These are phyloP conservation scores for Piaya cayana DNA, from an alignment of 2,113 vertebrate species.

Conservation along the genomic window DNA sequence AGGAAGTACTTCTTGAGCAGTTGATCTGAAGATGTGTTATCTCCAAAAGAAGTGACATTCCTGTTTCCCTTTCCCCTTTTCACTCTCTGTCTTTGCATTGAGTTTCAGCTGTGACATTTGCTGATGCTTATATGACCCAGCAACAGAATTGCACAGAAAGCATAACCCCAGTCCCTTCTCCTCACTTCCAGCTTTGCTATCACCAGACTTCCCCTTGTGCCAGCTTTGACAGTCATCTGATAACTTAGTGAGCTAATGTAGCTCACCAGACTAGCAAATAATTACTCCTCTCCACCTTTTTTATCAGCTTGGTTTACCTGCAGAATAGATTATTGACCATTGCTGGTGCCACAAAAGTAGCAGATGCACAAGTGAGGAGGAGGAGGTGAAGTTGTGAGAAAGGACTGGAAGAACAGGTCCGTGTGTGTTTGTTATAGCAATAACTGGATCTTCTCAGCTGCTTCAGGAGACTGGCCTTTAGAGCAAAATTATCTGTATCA, in stretches of 20 bases:
- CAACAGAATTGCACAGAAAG: background rate
- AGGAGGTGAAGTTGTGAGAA: background rate
- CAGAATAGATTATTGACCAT: background rate
- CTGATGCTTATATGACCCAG: background rate
- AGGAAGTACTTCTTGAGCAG: background rate
- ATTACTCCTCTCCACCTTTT: background rate
- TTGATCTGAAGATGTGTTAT: background rate
- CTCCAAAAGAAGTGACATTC: background rate
- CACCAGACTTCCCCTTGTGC: background rate
- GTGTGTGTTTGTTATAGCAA: background rate
- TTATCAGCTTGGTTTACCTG: background rate
- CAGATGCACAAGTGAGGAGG: background rate
- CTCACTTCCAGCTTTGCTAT: background rate
- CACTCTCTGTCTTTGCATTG: background rate
- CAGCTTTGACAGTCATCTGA: background rate
- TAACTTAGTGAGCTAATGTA: background rate
- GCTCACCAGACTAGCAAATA: background rate
- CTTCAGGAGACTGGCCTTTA: background rate
- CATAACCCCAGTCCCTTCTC: background rate
- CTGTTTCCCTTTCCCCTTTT: background rate
- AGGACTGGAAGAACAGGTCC: background rate
- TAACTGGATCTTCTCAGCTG: background rate
- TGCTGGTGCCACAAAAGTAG: background rate
- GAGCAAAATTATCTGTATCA: background rate
- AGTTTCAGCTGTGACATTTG: background rate